phyloP scores from a whole-genome alignment of 2,888 invertebrate genomes.

The Lepidocyrtinus sp. region DNA sequence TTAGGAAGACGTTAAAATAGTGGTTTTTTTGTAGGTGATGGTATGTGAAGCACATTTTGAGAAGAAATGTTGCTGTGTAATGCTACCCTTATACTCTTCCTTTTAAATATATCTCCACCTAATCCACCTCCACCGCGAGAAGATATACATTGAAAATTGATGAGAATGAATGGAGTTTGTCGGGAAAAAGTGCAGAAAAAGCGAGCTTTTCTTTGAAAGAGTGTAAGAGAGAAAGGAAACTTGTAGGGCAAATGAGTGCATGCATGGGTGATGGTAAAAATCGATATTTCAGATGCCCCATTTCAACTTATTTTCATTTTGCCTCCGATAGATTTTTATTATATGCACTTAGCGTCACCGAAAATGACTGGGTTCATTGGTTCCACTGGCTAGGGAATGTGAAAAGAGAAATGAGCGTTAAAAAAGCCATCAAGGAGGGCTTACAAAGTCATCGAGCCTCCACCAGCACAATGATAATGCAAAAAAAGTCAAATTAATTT shows the following conservation, averaged over 20 bases:
- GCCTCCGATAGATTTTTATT: slow-evolving; percentile 10
- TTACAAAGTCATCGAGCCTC: slow-evolving; percentile 17
- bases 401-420: slow-evolving; percentile 43
- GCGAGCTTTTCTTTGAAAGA: too few species aligned
- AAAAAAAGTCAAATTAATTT: slow-evolving; percentile 55
- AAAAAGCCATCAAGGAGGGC: slow-evolving; percentile 30
- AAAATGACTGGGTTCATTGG: slow-evolving; percentile 51
- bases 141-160: slow-evolving; percentile 8
- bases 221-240: too few species aligned
- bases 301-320: slow-evolving; percentile 43
- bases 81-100: slow-evolving; percentile 30
- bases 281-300: slow-evolving; percentile 51
- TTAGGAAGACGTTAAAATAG: too few species aligned
- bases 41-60: too few species aligned
- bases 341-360: slow-evolving; percentile 43
- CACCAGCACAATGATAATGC: slow-evolving; percentile 27
- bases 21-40: too few species aligned
- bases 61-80: slow-evolving; percentile 57
- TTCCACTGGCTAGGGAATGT: slow-evolving; percentile 42
- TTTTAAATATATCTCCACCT: slow-evolving; percentile 21
- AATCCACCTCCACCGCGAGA: neutral
- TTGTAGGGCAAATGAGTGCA: neutral
- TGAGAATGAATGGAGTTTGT: slow-evolving; percentile 12
- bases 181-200: neutral
- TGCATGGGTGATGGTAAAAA: slow-evolving; percentile 41